These are phyloP conservation scores for Phragmatobia fuliginosa DNA, from an alignment of 2,888 invertebrate species.

Conservation along the genomic window DNA sequence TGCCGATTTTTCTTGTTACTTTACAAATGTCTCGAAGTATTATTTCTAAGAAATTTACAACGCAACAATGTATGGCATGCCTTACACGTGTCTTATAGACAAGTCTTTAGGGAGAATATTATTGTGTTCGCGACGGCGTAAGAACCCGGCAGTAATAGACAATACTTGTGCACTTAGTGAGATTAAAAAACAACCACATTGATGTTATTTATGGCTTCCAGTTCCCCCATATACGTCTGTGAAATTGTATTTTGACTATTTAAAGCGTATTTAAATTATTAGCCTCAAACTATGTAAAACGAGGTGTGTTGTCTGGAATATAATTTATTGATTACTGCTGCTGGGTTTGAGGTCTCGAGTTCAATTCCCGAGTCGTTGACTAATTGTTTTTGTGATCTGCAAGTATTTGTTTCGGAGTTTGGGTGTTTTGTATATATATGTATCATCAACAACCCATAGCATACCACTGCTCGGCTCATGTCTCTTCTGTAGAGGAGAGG, in stretches of 20 bases:
- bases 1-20: background rate
- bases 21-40: background rate
- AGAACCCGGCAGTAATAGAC: background rate
- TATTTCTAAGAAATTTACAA: background rate
- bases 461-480: no score
- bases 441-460: no score
- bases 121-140: background rate
- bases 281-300: background rate
- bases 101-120: constrained; percentile 9
- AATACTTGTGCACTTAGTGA: constrained; percentile 19
- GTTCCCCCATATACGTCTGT: constrained; percentile 9
- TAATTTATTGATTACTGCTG: no score
- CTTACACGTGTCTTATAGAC: background rate
- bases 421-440: no score
- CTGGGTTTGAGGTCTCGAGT: no score
- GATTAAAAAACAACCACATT: constrained; percentile 27
- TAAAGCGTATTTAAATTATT: no score
- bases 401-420: no score
- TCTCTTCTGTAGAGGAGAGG: no score
- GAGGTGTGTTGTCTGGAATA: background rate
- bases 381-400: no score
- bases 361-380: no score
- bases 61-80: background rate
- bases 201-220: constrained; percentile 16
- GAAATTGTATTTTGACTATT: background rate